Evolutionary conservation across 1,140 invertebrate genomes (phyloP), one percentile per base, ranked within the genome.

Genomic region (Pseudomyrmex dendroicus): DNA sequence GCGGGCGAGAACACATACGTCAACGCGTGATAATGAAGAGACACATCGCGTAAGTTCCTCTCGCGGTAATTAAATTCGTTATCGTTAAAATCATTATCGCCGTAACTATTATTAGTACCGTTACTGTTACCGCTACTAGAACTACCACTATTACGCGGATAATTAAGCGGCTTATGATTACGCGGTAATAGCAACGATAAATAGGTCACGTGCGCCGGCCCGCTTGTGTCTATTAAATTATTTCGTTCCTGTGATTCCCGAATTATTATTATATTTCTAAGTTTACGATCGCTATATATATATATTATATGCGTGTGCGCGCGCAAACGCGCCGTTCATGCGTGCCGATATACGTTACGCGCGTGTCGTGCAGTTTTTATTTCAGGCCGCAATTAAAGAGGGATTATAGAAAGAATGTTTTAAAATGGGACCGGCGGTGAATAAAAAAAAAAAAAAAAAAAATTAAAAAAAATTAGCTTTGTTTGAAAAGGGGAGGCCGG

Each of bases 161-260:
- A 84, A 87, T 87, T 87, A 87, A 87, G 86, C 86, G 80, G 85
- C 80, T 87, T 86, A 87, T 83, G 82, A 78, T 82, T 85, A 84
- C 56, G 85, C 86, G 64, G 64, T 78, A 78, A 78, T 78, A 77
- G 86, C 70, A 84, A 86, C 80, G 67, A 70, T 82, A 87, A 86
- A 87, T 82, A 86, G 73, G 85, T 84, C 86, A 87, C 86, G 80
- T 59, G 76, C 44, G 54, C 76, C 85, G 66, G 73, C 73, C 68
- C 52, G 66, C 22, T 80, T 52, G 57, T 56, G 67, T 80, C 52
- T 70, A 82, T 57, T 86, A 73, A 82, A 86, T 74, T 86, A 54
- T 83, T 64, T 78, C 9, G 9, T 70, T 57, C 35, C 52, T 78
- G 44, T 70, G 76, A 78, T 78, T 78, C 35, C 35, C 54, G 44